phyloP scores from a whole-genome alignment of 2,113 vertebrate genomes.

The Anolis sagrei region DNA sequence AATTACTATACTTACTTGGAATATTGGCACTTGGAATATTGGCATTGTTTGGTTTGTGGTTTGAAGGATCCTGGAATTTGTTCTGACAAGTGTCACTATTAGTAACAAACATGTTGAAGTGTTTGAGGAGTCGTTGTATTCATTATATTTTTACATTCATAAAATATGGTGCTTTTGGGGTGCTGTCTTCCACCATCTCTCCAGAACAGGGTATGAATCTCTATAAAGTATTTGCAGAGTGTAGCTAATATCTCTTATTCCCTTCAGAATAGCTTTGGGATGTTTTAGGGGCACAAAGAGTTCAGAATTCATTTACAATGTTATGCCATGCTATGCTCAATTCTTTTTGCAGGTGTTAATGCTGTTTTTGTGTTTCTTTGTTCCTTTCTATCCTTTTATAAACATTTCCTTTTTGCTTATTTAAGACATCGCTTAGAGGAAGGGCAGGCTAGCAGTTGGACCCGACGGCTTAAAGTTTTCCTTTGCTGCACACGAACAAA shows the following conservation, averaged over 20 bases:
- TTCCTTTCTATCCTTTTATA: not conserved
- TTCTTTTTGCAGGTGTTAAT: not conserved
- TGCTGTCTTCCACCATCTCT: not conserved
- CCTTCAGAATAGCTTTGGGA: not conserved
- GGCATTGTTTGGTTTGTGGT: too few relatives aligned
- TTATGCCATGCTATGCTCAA: not conserved
- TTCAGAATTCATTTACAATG: rapidly evolving
- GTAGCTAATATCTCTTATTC: not conserved
- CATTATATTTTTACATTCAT: not conserved
- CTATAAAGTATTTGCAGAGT: not conserved
- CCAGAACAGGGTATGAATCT: not conserved
- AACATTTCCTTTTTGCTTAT: not conserved
- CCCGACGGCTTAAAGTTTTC: conserved; percentile 93
- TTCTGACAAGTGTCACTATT: too few relatives aligned
- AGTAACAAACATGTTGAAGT: not conserved
- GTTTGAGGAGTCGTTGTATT: not conserved
- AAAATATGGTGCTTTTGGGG: not conserved
- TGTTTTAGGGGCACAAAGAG: not conserved
- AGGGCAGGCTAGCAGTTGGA: conserved; percentile 98
- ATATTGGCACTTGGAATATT: not conserved
- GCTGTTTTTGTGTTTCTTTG: not conserved
- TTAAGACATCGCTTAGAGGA: conserved; percentile 94
- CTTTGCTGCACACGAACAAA: conserved; percentile 97
- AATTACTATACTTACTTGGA: not conserved
- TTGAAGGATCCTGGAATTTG: too few relatives aligned